Evolutionary conservation across 2,113 vertebrate genomes (phyloP).

Genomic region (Hemibagrus wyckioides): DNA sequence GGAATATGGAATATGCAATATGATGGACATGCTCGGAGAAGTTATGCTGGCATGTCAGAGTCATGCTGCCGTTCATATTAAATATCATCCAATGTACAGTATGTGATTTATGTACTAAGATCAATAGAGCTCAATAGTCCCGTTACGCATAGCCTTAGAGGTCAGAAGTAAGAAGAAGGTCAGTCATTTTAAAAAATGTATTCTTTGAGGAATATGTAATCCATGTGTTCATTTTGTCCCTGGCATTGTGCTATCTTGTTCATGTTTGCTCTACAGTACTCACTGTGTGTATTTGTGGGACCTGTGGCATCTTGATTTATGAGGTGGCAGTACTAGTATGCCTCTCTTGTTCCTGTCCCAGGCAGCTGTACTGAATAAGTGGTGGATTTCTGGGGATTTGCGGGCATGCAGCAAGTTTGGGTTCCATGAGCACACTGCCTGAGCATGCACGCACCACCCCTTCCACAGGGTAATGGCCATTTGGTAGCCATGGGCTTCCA

Average conservation of each 20-base stretch:
- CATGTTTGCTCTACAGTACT: conserved; percentile 17
- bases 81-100: conserved; percentile 26
- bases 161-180: conserved; percentile 5
- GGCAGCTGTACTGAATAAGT: conserved; percentile 55
- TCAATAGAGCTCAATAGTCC: background rate
- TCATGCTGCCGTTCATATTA: conserved; percentile 15
- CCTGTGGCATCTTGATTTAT: conserved; percentile 54
- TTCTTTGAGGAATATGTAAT: conserved; percentile 18
- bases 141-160: background rate
- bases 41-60: background rate
- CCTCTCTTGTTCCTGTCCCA: conserved; percentile 32
- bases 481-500: background rate
- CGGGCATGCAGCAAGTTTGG: conserved; percentile 5
- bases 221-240: background rate
- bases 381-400: conserved; percentile 55
- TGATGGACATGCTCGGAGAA: conserved; percentile 43
- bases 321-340: conserved; percentile 48
- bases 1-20: background rate
- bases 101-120: conserved; percentile 32
- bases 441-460: conserved; percentile 18
- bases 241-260: background rate
- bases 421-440: conserved; percentile 52
- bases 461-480: conserved; percentile 21
- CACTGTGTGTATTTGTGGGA: conserved; percentile 34
- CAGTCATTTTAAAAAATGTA: background rate